Base-by-base conservation (phyloP, 2,888 invertebrate species). In the Agonopterix arenella region DNA sequence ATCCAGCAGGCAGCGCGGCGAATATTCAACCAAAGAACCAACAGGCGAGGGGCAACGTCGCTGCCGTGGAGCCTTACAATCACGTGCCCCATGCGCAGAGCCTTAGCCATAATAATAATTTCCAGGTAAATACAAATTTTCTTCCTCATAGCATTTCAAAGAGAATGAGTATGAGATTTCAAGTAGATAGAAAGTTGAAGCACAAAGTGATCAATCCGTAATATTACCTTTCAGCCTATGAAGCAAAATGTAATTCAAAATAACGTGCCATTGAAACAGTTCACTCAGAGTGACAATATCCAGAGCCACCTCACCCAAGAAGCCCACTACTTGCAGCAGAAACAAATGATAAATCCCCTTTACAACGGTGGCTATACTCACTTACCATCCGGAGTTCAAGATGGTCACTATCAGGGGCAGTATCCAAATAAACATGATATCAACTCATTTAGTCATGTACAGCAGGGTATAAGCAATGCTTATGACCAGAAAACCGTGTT, bases 11-110 rank as follows among this genome's bases (percentile, higher is more conserved):
- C 47, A 74, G 59, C 56, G 76, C 70, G 56, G 75, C 70, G 50
- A 80, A 68, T 60, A 80, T 69, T 66, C 89, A 85, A 82, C 86
- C 82, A 80, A 85, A 84, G 83, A 84, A 80, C 68, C 89, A 82
- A 68, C 90, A 91, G 60, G 88, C 93, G 7, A 90, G 95, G 46
- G 95, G 94, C 49, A 96, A 96, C 80, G 93, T 96, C 54, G 96
- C 96, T 11, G 96, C 96, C 45, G 94, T 96, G 40, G 96, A 96
- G 73, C 96, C 96, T 3, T 96, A 95, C 76, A 95, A 96, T 68
- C 96, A 96, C 68, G 94, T 96, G 66, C 96, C 96, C 49, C 92
- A 92, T 56, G 90, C 91, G 40, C 90, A 90, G 56, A 90, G 90
- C 58, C 76, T 88, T 66, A 80, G 66, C 56, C 85, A 89, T 62